These are phyloP conservation scores for Dunckerocampus dactyliophorus DNA, from an alignment of 2,113 vertebrate genomes.

Conservation along the genomic window DNA sequence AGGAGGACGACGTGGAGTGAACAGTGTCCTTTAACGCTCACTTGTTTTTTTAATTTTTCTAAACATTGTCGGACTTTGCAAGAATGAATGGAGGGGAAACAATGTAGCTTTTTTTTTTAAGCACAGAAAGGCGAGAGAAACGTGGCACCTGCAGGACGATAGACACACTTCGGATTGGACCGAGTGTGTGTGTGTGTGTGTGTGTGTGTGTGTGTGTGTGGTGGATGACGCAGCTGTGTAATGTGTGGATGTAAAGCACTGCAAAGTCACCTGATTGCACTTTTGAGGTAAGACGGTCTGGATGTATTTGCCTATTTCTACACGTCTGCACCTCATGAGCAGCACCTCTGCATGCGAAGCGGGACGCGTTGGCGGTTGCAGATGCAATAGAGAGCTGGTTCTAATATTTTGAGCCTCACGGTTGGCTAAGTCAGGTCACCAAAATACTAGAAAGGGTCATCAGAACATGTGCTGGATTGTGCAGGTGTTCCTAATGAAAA, in stretches of 20 bases:
- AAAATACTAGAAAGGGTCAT: no score
- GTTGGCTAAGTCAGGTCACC: neutral
- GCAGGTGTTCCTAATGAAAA: no score
- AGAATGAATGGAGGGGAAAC: neutral
- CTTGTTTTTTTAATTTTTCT: neutral
- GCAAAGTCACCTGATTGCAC: neutral
- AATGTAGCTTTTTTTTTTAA: neutral
- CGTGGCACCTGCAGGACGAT: conserved; percentile 4
- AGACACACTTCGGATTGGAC: neutral
- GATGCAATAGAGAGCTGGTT: neutral
- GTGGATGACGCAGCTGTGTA: neutral
- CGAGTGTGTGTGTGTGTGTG: neutral
- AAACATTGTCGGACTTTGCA: neutral
- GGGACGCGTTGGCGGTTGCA: no score
- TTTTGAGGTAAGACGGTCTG: neutral
- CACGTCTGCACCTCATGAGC: no score
- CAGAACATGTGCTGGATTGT: no score
- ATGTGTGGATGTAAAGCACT: neutral
- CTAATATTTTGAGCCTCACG: neutral
- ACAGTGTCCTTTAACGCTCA: conserved; percentile 3
- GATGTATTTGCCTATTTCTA: neutral
- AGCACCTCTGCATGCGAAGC: no score
- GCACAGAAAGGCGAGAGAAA: neutral
- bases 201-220: neutral
- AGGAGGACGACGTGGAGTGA: conserved; percentile 15